phyloP scores from a whole-genome alignment of 2,888 invertebrate genomes.

The Omphaloscelis lunosa region DNA sequence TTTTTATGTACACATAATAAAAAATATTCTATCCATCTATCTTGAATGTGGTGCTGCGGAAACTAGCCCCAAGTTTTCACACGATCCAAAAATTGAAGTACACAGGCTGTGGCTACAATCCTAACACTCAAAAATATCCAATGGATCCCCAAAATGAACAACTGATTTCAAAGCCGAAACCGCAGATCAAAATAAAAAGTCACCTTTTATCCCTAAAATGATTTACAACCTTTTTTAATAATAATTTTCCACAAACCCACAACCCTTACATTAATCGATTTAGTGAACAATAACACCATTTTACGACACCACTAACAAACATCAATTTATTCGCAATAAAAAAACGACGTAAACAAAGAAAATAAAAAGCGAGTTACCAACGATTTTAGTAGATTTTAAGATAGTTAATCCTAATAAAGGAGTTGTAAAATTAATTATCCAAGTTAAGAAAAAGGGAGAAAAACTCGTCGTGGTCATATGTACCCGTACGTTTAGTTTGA shows the following conservation, averaged over 20 bases:
- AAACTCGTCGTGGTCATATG: constrained; percentile 62
- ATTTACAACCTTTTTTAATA: constrained; percentile 17
- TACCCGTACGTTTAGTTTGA: constrained; percentile 83
- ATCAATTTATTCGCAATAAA: constrained; percentile 85
- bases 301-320: constrained; percentile 73
- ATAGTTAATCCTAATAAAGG: constrained; percentile 85
- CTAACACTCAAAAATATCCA: not conserved
- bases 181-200: not conserved
- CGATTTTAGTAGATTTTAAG: constrained; percentile 80
- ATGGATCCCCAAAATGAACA: not conserved
- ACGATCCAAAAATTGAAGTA: not conserved
- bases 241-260: constrained; percentile 38
- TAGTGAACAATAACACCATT: constrained; percentile 59
- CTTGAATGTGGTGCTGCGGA: too few species aligned
- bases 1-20: too few species aligned
- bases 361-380: constrained; percentile 71
- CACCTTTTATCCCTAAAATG: not conserved
- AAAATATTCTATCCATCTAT: too few species aligned
- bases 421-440: constrained; percentile 88
- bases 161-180: not conserved
- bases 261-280: constrained; percentile 62
- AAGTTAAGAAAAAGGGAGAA: constrained; percentile 68
- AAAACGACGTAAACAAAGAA: constrained; percentile 68
- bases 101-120: not conserved
- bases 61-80: too few species aligned